Evolutionary conservation across 1,140 invertebrate genomes (phyloP), one percentile per base, ranked within the genome.

Genomic region (Drosophila erecta): DNA sequence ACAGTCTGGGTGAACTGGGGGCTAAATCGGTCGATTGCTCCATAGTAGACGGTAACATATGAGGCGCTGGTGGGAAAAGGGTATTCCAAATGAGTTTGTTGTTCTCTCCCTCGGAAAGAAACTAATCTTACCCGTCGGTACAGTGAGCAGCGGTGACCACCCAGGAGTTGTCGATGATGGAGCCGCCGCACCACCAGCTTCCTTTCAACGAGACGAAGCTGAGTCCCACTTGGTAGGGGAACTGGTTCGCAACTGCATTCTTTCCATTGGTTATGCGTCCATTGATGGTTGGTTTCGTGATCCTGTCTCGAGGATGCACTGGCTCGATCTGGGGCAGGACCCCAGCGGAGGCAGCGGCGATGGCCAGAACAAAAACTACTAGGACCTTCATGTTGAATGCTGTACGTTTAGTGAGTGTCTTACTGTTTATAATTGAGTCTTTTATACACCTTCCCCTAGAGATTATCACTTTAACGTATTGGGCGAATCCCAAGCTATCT

Each of bases 81-180:
- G 10, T 2, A 10, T 3, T 35, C 15, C 2, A 20, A 46, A 33
- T 1, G 11, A 46, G 8, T 27, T 41, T n/a, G 47, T 17, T 44
- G 20, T 20, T 5, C 22, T 20, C 15, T 5, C 22, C 3, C 10
- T 20, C 20, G 8, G 0, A 4, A 20, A 22, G 17, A 24, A 24
- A 4, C 24, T 4, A 24, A 5, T 15, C 75, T 59, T 62, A 84
- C 79, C 77, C 77, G 35, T 17, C 58, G 40, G 64, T 70, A 69
- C 94, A 95, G 69, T 95, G 95, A 4, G 94, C 94, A 14, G 94
- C 94, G 3, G 94, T 93, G 27, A 95, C 58, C 3, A 95, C 85
- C 93, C 93, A 94, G 15, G 92, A 46, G 38, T 81, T 76, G 67
- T 90, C 92, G 33, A 95, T 93, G 37, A 95, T 76, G 20, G 93